Base-by-base conservation (phyloP, 2,888 invertebrate genomes). In the Fragum sueziense region DNA sequence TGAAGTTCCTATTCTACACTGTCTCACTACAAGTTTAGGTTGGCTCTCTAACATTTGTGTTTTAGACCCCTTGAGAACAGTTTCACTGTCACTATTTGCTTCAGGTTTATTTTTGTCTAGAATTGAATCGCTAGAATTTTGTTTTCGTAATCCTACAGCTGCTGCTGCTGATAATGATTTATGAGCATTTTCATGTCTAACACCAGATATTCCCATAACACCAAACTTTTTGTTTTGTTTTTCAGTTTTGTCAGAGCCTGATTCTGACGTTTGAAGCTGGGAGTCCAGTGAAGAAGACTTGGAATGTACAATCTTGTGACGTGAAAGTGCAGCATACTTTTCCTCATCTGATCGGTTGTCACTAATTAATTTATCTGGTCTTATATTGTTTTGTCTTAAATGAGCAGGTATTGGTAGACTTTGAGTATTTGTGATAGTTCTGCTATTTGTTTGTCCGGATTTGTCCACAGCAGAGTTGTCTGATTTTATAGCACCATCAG, bases 1-100 rank as follows among this genome's bases (percentile, higher is more conserved):
- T 67, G 79, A 79, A 17, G 79, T 74, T 27, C 88, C 88, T 17
- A 88, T 82, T 37, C 82, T 70, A 79, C 88, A 87, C 51, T 87
- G 87, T 29, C 86, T 72, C 0, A 88, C 61, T 2, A 87, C 86
- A 27, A 84, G 73, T 61, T 84, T 81, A n/a, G 59, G 37, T 34
- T 54, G 27, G 9, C 33, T 54, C 33, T 41, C 41, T 29, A 20
- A 17, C 17, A 25, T 20, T 6, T 59, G 27, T 17, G 25, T 20
- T 70, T 61, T 71, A 52, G 76, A 67, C 69, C 79, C 70, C 71
- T 76, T 75, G 14, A 70, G 65, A 41, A 72, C 37, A 59, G 69
- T 74, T 73, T 81, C 78, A 73, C 82, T 73, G 51, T 79, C 82
- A 74, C 77, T 74, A 22, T 41, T 7, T 22, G 51, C 22, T 29